phyloP scores from a whole-genome alignment of 1,140 invertebrate genomes.

The Cardiocondyla obscurior region DNA sequence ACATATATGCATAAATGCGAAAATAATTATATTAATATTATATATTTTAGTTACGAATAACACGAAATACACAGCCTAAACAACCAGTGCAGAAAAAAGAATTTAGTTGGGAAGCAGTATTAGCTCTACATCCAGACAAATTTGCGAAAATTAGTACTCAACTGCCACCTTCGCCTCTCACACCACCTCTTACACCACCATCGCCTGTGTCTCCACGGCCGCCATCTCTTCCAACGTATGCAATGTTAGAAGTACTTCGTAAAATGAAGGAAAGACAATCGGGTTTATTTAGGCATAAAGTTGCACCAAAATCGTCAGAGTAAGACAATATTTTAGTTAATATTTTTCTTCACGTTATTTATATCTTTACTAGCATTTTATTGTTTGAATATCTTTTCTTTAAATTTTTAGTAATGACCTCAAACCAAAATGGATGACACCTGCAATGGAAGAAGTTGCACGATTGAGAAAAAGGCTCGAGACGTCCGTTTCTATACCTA shows the following conservation, averaged over 20 bases:
- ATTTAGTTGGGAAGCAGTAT: constrained; percentile 82
- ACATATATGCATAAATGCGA: not conserved
- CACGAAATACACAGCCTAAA: constrained; percentile 77
- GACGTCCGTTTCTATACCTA: not conserved
- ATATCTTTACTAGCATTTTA: constrained; percentile 4
- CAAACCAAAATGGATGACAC: constrained; percentile 80
- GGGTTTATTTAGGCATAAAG: constrained; percentile 68
- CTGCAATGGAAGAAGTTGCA: constrained; percentile 81
- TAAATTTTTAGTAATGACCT: constrained; percentile 68
- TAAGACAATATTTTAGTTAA: constrained; percentile 64
- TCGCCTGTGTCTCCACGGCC: constrained; percentile 69
- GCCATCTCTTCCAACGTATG: constrained; percentile 82
- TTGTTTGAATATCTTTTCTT: constrained; percentile 9
- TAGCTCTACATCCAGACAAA: constrained; percentile 81
- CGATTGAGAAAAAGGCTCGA: constrained; percentile 72
- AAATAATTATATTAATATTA: constrained; percentile 12
- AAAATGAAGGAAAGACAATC: constrained; percentile 80
- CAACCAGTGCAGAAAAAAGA: constrained; percentile 68
- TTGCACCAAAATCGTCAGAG: constrained; percentile 74
- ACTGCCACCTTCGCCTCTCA: constrained; percentile 71
- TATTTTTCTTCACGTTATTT: constrained; percentile 19
- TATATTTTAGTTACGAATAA: constrained; percentile 78
- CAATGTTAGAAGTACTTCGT: constrained; percentile 83
- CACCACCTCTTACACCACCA: constrained; percentile 79
- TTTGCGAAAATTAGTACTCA: constrained; percentile 81